A percentile compares a stretch with the other conserved stretches of the same genome.
phyloP scores from a whole-genome alignment of 2,888 invertebrate species.

The Lucinisca nassula region DNA sequence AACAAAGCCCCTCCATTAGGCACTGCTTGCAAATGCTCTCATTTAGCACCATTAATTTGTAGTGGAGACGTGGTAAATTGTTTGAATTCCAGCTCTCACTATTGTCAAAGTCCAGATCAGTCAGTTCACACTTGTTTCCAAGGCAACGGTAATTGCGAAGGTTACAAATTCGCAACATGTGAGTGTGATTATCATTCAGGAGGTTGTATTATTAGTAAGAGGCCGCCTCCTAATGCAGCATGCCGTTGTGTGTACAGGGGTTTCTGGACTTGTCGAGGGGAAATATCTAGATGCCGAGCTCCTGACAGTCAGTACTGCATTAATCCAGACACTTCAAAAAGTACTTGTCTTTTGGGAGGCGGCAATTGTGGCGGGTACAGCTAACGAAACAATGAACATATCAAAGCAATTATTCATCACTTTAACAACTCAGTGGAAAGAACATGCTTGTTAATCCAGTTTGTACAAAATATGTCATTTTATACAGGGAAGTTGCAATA shows the following conservation, averaged over 20 bases:
- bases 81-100: not conserved
- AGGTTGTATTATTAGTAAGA: conserved; percentile 9
- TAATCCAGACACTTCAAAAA: conserved; percentile 8
- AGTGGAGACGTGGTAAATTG: not conserved
- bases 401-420: no score
- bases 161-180: not conserved
- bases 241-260: conserved; percentile 34
- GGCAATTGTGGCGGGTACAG: conserved; percentile 33
- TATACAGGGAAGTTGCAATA: no score
- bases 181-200: not conserved
- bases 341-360: conserved; percentile 8
- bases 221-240: not conserved
- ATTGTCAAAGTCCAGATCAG: conserved; percentile 1
- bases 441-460: no score
- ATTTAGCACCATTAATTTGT: not conserved
- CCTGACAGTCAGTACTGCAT: not conserved
- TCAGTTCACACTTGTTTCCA: conserved; percentile 11
- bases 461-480: no score
- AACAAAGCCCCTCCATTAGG: not conserved
- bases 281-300: not conserved
- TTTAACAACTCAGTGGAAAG: no score
- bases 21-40: conserved; percentile 8
- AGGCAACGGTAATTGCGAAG: conserved; percentile 34
- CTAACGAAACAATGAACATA: no score
- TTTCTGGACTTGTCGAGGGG: conserved; percentile 26